Conservation (phyloP, 64 coral and sea anemone genomes). For the Astreopora myriophthalma region DNA sequence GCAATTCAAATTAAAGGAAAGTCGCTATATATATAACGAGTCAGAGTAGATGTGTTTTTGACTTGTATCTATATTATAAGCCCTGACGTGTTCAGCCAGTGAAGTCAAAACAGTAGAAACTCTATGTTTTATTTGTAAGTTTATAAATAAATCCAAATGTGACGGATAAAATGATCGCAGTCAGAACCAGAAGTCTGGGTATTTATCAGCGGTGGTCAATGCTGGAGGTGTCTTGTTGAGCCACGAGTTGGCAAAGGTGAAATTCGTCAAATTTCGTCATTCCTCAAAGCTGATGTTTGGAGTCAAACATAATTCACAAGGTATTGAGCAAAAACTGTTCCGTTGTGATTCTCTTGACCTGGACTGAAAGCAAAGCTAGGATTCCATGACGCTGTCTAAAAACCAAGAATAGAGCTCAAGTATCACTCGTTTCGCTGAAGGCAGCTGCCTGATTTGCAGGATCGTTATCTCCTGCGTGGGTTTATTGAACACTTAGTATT, state of each 20-base stretch:
- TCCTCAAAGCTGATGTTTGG: neutral
- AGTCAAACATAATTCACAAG: neutral
- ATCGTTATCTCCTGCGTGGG: neutral
- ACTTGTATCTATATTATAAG: no score
- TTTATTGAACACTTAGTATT: slow-evolving; percentile 9
- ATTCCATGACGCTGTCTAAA: no score
- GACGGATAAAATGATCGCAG: no score
- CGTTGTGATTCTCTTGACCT: neutral
- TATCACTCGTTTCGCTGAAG: neutral
- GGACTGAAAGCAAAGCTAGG: neutral
- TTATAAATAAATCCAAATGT: no score
- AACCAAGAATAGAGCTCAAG: neutral
- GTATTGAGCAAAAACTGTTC: neutral
- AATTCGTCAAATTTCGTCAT: slow-evolving; percentile 7
- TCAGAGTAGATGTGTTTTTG: no score
- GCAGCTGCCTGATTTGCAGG: slow-evolving; percentile 43
- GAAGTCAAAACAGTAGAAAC: no score
- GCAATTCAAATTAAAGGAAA: no score
- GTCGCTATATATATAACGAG: no score
- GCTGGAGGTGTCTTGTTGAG: neutral
- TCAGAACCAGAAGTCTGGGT: no score
- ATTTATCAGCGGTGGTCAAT: neutral
- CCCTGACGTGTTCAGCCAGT: no score
- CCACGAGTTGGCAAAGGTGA: neutral
- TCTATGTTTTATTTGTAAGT: no score